Evolutionary conservation across 2,888 invertebrate species (phyloP).

Genomic region (Cyaniris semiargus): DNA sequence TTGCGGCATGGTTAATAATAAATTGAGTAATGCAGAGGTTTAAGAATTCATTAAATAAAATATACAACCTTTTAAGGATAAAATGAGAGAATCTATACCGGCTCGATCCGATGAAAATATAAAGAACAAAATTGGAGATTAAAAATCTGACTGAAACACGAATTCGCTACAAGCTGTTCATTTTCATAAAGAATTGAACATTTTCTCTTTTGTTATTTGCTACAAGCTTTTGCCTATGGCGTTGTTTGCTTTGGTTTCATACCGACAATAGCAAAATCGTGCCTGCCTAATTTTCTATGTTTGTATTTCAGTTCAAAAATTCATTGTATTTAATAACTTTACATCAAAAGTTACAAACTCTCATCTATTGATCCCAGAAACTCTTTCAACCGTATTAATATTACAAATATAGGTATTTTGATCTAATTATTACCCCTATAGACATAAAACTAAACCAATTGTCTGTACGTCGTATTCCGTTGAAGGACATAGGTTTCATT

Average conservation of each 20-base stretch:
- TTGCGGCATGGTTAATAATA: constrained; percentile 31
- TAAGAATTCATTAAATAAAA: constrained; percentile 31
- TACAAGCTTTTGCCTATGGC: neutral
- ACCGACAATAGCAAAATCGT: neutral
- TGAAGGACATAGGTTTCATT: no score
- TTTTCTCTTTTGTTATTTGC: neutral
- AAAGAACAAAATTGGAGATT: constrained; percentile 7
- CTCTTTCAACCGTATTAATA: no score
- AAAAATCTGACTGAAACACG: neutral
- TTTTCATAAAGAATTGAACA: constrained; percentile 16
- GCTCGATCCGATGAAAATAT: constrained; percentile 6
- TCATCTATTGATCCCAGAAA: no score
- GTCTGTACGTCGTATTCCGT: no score
- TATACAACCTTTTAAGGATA: constrained; percentile 20
- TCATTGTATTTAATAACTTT: no score
- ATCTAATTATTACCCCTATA: no score
- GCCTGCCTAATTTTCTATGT: no score
- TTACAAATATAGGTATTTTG: no score
- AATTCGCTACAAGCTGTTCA: neutral
- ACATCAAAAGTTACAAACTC: no score
- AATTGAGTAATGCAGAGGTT: constrained; percentile 29
- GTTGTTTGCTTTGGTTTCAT: neutral
- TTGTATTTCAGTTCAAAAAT: no score
- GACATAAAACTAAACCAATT: no score
- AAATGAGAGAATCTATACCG: neutral